Evolutionary conservation across 1,140 invertebrate species (phyloP).

Genomic region (Scaptomyza pallida): DNA sequence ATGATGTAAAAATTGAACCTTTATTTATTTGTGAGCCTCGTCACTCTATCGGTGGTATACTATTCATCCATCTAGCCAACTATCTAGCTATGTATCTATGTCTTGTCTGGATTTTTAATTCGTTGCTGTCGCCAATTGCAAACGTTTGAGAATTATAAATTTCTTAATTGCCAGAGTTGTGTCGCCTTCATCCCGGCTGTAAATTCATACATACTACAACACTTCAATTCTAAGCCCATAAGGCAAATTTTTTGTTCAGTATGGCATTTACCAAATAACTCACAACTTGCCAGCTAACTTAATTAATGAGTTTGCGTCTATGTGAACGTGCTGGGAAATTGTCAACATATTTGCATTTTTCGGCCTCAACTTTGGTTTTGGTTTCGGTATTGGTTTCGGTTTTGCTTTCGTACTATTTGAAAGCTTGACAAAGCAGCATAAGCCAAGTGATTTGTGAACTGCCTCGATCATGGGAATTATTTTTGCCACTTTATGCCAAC

Average conservation of each 20-base stretch:
- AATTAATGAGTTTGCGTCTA: constrained; percentile 69
- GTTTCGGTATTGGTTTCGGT: no score
- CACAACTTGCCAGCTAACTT: constrained; percentile 30
- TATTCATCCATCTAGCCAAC: constrained; percentile 30
- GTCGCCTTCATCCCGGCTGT: constrained; percentile 19
- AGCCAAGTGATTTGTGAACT: constrained; percentile 54
- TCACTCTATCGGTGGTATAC: constrained; percentile 36
- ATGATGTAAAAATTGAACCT: constrained; percentile 77
- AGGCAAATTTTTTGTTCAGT: constrained; percentile 48
- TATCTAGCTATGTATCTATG: constrained; percentile 10
- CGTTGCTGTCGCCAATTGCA: constrained; percentile 57
- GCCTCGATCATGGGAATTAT: constrained; percentile 71
- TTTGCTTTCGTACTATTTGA: constrained; percentile 6
- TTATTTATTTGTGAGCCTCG: constrained; percentile 57
- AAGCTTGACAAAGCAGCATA: constrained; percentile 3
- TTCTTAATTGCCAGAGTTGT: constrained; percentile 61
- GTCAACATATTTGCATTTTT: constrained; percentile 65
- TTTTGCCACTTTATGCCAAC: constrained; percentile 67
- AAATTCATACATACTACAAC: not conserved
- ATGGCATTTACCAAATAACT: constrained; percentile 11
- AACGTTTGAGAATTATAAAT: constrained; percentile 60
- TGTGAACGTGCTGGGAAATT: constrained; percentile 75
- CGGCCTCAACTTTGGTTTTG: constrained; percentile 16
- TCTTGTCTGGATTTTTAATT: constrained; percentile 73
- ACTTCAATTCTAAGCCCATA: constrained; percentile 44